Evolutionary conservation across 2,113 vertebrate genomes (phyloP).

Genomic region (Malurus melanocephalus): DNA sequence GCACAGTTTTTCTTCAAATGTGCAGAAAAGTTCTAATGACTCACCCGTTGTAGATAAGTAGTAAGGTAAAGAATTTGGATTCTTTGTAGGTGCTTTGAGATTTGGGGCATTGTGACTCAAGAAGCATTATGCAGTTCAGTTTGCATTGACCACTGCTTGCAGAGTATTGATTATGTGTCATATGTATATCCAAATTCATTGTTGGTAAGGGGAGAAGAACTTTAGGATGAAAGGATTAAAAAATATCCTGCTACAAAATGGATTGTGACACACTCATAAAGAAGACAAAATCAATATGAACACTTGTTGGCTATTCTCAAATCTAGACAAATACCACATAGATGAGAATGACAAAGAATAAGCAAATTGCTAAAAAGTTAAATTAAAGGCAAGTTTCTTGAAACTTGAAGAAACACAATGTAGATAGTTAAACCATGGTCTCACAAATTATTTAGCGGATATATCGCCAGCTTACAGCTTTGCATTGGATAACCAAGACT

Average conservation of each 20-base stretch:
- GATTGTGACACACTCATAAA: not conserved
- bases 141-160: not conserved
- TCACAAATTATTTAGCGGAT: not conserved
- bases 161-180: not conserved
- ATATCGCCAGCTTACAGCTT: not conserved
- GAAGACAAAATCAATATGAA: not conserved
- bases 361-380: not conserved
- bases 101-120: not conserved
- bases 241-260: not conserved
- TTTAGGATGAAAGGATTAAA: not conserved
- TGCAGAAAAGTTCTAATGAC: not conserved
- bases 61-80: not conserved
- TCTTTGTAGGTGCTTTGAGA: not conserved
- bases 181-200: not conserved
- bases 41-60: not conserved
- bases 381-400: not conserved
- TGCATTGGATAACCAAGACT: not conserved
- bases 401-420: not conserved
- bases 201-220: not conserved
- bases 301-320: not conserved
- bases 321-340: rapidly evolving
- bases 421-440: not conserved
- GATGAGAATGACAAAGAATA: not conserved
- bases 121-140: not conserved
- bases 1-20: not conserved